Percentiles rank a stretch among this genome's conserved stretches.
phyloP scores from a whole-genome alignment of 2,797 vertebrate genomes.

The Luscinia luscinia region DNA sequence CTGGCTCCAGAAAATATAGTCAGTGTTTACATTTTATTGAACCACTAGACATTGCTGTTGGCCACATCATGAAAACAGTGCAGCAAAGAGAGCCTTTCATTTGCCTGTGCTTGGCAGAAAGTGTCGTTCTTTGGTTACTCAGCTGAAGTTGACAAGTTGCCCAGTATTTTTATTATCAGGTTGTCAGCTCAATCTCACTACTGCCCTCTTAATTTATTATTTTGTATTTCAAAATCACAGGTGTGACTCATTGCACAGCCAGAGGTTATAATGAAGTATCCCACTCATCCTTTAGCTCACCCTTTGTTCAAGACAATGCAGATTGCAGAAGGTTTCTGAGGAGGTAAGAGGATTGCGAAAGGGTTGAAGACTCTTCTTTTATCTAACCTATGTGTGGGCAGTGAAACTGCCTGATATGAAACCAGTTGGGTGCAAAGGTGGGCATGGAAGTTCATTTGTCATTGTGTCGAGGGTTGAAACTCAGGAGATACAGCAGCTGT shows the following conservation, averaged over 20 bases:
- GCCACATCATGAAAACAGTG: constrained; percentile 25
- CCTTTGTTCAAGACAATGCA: constrained; percentile 60
- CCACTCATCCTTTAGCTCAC: constrained; percentile 65
- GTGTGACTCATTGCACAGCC: constrained; percentile 67
- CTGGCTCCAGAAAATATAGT: not conserved
- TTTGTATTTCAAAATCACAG: constrained; percentile 65
- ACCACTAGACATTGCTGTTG: constrained; percentile 43
- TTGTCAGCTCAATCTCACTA: constrained; percentile 62
- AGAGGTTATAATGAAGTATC: constrained; percentile 73
- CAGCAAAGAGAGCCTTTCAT: constrained; percentile 34
- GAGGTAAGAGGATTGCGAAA: constrained; percentile 63
- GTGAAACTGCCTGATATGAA: constrained; percentile 61
- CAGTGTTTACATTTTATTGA: constrained; percentile 54
- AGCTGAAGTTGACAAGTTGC: constrained; percentile 59
- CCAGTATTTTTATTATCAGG: constrained; percentile 61
- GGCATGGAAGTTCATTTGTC: constrained; percentile 50
- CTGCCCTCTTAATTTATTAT: constrained; percentile 66
- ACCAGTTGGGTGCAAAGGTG: constrained; percentile 46
- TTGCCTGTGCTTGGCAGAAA: constrained; percentile 42
- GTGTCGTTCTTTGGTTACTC: constrained; percentile 32
- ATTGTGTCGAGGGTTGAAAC: constrained; percentile 46
- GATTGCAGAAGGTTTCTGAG: constrained; percentile 60
- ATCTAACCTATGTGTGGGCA: constrained; percentile 56
- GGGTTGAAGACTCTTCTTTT: constrained; percentile 20
- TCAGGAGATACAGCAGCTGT: not conserved